phyloP scores from a whole-genome alignment of 2,113 vertebrate species.

The Pholis gunnellus region DNA sequence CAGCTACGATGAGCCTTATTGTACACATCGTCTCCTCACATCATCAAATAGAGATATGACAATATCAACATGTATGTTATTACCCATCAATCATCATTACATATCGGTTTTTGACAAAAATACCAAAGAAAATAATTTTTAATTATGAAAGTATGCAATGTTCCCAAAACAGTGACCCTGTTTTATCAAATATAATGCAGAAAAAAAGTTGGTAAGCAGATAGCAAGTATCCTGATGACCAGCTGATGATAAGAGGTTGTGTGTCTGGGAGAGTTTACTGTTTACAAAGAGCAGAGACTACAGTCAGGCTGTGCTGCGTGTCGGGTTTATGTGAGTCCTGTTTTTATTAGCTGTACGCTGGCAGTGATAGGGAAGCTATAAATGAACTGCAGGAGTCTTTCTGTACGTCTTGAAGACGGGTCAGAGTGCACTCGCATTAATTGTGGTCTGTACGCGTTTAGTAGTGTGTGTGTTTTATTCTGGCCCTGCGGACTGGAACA shows the following conservation, averaged over 20 bases:
- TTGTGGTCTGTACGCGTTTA: neutral
- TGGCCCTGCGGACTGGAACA: neutral
- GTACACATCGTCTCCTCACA: too few species aligned
- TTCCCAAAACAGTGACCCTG: neutral
- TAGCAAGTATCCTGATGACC: too few species aligned
- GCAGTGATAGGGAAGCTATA: neutral
- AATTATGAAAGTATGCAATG: neutral
- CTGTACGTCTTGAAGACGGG: neutral
- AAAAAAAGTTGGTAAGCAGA: neutral
- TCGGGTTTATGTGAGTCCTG: neutral
- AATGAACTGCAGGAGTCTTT: neutral
- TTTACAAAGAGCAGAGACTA: neutral
- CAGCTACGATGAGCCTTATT: too few species aligned
- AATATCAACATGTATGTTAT: too few species aligned
- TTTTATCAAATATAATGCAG: neutral
- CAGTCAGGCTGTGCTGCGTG: neutral
- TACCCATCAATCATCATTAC: too few species aligned
- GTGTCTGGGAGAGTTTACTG: too few species aligned
- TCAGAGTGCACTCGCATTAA: neutral
- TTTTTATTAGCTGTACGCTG: constrained; percentile 1
- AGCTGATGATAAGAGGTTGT: neutral
- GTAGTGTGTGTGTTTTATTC: neutral
- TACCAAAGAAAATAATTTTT: too few species aligned
- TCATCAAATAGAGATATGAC: too few species aligned
- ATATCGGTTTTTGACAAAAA: too few species aligned